Base-by-base conservation (phyloP, 1,140 invertebrate genomes). In the Dendrolimus punctatus region DNA sequence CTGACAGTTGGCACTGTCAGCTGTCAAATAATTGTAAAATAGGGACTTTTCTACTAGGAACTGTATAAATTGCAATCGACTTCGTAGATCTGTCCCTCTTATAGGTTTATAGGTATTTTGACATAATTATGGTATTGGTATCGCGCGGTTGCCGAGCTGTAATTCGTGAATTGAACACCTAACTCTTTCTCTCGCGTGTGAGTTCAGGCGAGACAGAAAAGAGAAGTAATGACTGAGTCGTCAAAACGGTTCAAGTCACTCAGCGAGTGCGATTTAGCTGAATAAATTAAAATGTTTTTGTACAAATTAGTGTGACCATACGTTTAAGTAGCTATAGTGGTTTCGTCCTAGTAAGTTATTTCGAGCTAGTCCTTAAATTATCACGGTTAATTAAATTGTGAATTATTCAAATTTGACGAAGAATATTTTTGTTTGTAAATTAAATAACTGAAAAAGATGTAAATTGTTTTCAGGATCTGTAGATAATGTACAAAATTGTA, bases 291-390 rank as follows among this genome's bases (percentile, higher is more conserved):
- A 66, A 66, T 73, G 58, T 62, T 74, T 79, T 79, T 82, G 79
- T 81, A 82, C 66, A 80, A 79, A 71, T 71, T 61, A 71, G 39
- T 56, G 69, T 78, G 74, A 73, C 71, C 73, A 71, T 77, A 71
- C 59, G 70, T 60, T 64, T 76, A 78, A 62, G 65, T 74, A 75
- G 72, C 46, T 47, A 61, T 80, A 82, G 76, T 49, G 58, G 66
- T 81, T 81, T 81, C 67, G 64, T 78, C 74, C 68, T 85, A 81
- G 77, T 83, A 83, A 82, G 73, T 83, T 80, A 75, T 73, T 75
- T 77, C 68, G 71, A 80, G 66, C 82, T 85, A 85, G 82, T 85
- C 82, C 76, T 81, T 73, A 85, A 82, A 73, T 81, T 75, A 81
- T 84, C 75, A 73, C 23, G 23, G 23, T 23, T 23, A 62, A 64